Conservation (phyloP, 2,797 vertebrate genomes). For the Chelonia mydas region DNA sequence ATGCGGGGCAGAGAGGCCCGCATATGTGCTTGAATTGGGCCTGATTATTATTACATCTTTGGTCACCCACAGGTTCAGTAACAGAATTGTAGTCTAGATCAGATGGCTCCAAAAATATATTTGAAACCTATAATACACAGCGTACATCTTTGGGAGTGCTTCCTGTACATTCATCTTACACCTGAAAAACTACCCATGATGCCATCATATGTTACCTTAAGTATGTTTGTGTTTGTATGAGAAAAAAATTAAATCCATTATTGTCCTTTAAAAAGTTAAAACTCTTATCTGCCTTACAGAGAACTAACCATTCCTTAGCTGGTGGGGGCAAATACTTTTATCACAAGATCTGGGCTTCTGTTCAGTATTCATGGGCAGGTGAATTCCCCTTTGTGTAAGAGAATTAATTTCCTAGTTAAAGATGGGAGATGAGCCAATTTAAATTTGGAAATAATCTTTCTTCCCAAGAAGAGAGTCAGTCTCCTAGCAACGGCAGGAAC, state of each 20-base stretch:
- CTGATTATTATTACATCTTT: neutral
- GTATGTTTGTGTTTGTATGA: fast-evolving
- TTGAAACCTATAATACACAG: neutral
- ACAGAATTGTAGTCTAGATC: neutral
- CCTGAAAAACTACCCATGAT: fast-evolving
- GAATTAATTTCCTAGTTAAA: neutral
- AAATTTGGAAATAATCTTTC: slow-evolving; percentile 21
- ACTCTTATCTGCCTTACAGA: neutral
- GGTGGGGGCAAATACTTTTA: neutral
- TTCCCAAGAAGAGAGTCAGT: slow-evolving; percentile 27
- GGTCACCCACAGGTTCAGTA: neutral
- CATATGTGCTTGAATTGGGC: neutral
- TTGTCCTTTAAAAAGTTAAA: neutral
- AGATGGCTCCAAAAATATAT: neutral
- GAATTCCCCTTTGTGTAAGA: neutral
- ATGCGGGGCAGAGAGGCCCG: neutral
- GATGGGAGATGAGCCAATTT: neutral
- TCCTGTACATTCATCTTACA: neutral
- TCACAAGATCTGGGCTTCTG: neutral
- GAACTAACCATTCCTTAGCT: neutral
- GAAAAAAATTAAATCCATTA: neutral
- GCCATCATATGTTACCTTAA: neutral
- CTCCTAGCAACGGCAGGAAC: slow-evolving; percentile 58
- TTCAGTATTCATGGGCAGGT: neutral
- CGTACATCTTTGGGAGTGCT: fast-evolving